A percentile compares a stretch with the other conserved stretches of the same genome.
phyloP scores from a whole-genome alignment of 1,140 invertebrate species.

The Hestina assimilis region DNA sequence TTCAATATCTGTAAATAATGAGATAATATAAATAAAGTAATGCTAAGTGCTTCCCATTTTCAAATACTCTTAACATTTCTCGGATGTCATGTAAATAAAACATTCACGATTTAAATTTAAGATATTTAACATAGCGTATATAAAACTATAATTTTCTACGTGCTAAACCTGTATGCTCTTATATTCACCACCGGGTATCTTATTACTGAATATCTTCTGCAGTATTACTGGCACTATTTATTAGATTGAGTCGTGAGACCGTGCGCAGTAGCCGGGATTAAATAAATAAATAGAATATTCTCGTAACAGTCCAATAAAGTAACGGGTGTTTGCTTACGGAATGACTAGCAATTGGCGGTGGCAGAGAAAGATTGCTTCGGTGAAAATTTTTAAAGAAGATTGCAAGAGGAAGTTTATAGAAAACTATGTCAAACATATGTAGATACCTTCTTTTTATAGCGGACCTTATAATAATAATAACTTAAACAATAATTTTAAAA shows the following conservation, averaged over 20 bases:
- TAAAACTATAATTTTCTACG: constrained; percentile 54
- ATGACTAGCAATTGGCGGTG: constrained; percentile 4
- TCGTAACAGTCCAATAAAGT: constrained; percentile 31
- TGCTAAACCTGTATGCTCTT: constrained; percentile 44
- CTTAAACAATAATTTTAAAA: too few species aligned
- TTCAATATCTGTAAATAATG: too few species aligned
- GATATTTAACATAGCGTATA: constrained; percentile 22
- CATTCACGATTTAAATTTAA: constrained; percentile 11
- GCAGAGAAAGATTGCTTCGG: background rate
- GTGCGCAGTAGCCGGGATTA: constrained; percentile 48
- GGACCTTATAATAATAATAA: too few species aligned
- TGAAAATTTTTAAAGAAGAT: background rate
- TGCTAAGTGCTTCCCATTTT: background rate
- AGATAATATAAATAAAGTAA: too few species aligned
- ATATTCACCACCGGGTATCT: constrained; percentile 60
- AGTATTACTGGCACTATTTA: constrained; percentile 65
- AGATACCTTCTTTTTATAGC: too few species aligned
- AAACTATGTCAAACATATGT: too few species aligned
- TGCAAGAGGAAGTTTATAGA: background rate
- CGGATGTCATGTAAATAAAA: constrained; percentile 15
- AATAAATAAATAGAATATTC: constrained; percentile 60
- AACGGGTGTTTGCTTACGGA: constrained; percentile 31
- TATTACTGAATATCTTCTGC: constrained; percentile 63
- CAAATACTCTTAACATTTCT: background rate
- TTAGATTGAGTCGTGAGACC: constrained; percentile 72